These are phyloP conservation scores for Leptoteleia sp. DNA, from an alignment of 1,140 invertebrate genomes.

Conservation along the genomic window DNA sequence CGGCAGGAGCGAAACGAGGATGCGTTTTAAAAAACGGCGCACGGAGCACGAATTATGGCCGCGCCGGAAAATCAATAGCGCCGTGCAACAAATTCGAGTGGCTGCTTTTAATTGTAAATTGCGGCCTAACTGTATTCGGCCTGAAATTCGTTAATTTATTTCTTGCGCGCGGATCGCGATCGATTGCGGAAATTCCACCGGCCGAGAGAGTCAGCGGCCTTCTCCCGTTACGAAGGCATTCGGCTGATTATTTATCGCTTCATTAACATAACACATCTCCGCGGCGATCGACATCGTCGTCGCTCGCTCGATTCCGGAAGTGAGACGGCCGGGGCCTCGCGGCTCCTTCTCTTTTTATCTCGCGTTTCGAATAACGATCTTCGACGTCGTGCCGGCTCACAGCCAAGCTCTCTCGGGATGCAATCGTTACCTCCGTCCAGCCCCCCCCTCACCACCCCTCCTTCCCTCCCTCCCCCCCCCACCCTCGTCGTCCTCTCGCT, in stretches of 20 bases:
- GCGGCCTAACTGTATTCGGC: not conserved
- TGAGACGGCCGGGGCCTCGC: slow-evolving; percentile 18
- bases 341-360: slow-evolving; percentile 50
- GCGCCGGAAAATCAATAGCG: slow-evolving; percentile 36
- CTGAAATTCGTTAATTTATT: slow-evolving; percentile 23
- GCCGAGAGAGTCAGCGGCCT: slow-evolving; percentile 20
- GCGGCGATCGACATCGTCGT: slow-evolving; percentile 61
- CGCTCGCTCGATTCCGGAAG: slow-evolving; percentile 53
- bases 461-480: too few relatives aligned
- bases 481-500: slow-evolving; percentile 13
- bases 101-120: slow-evolving; percentile 18
- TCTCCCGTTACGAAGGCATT: slow-evolving; percentile 41
- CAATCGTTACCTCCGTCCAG: slow-evolving; percentile 32
- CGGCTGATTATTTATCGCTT: slow-evolving; percentile 64
- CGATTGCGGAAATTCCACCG: slow-evolving; percentile 35
- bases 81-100: not conserved
- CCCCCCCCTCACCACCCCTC: too few relatives aligned
- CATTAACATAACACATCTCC: slow-evolving; percentile 64
- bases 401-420: slow-evolving; percentile 18
- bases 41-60: slow-evolving; percentile 17
- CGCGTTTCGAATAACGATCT: slow-evolving; percentile 59
- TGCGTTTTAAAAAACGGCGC: slow-evolving; percentile 3
- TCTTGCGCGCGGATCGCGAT: slow-evolving; percentile 15
- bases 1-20: slow-evolving; percentile 23
- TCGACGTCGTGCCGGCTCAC: slow-evolving; percentile 34